Conservation (phyloP, 2,888 invertebrate genomes). For the Dastarcus helophoroides region DNA sequence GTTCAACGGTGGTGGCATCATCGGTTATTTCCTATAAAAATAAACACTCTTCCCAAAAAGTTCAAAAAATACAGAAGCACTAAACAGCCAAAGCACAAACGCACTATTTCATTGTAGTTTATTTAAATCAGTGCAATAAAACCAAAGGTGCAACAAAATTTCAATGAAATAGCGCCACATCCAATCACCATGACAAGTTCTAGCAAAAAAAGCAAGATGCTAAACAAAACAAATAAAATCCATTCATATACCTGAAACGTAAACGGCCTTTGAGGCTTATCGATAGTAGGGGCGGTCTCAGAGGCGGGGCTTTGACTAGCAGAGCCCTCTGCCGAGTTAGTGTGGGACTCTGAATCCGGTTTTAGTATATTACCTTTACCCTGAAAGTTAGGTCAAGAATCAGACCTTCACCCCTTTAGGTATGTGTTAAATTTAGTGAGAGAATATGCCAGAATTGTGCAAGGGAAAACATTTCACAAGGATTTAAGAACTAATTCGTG, state of each 20-base stretch:
- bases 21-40: slow-evolving; percentile 45
- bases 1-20: slow-evolving; percentile 45
- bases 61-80: neutral
- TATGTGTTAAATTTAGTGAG: too few species aligned
- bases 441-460: too few species aligned
- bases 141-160: slow-evolving; percentile 1
- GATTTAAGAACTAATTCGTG: too few species aligned
- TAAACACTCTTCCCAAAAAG: neutral
- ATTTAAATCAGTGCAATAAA: slow-evolving; percentile 1
- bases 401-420: too few species aligned
- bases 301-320: slow-evolving; percentile 30
- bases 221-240: slow-evolving; percentile 12
- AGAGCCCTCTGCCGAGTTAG: slow-evolving; percentile 30
- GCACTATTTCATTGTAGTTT: neutral
- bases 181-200: slow-evolving; percentile 6
- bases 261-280: slow-evolving; percentile 47
- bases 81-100: slow-evolving; percentile 1
- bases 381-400: slow-evolving; percentile 36
- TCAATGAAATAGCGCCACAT: neutral
- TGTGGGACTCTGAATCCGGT: slow-evolving; percentile 29
- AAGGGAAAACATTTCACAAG: too few species aligned
- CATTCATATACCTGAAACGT: slow-evolving; percentile 43
- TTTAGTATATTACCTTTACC: slow-evolving; percentile 37
- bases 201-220: slow-evolving; percentile 13
- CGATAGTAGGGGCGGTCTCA: slow-evolving; percentile 31